phyloP scores from a whole-genome alignment of 1,140 invertebrate genomes.

The Heliconius hermathena region DNA sequence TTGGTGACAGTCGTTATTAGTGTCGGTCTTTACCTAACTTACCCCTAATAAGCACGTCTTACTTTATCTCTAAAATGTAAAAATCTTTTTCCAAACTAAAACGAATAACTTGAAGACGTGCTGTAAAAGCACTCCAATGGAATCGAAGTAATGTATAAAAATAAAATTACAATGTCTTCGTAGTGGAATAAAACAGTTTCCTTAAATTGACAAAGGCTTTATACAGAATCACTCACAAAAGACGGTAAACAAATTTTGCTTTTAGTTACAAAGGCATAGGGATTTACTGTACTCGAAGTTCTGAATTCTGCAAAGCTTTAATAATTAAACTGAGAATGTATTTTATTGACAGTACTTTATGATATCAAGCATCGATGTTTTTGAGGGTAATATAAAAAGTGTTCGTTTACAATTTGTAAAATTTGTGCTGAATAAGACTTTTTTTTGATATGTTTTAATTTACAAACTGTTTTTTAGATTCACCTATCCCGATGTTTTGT shows the following conservation, averaged over 20 bases:
- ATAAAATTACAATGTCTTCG: conserved; percentile 11
- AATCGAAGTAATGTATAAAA: conserved; percentile 7
- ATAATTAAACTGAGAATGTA: conserved; percentile 15
- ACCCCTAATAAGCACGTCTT: conserved; percentile 9
- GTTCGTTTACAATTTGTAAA: neutral
- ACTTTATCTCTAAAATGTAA: conserved; percentile 8
- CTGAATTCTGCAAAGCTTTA: conserved; percentile 21
- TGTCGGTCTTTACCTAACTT: conserved; percentile 12
- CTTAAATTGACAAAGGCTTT: conserved; percentile 20
- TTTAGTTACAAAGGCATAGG: conserved; percentile 28
- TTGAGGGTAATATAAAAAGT: neutral
- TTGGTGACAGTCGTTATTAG: conserved; percentile 61
- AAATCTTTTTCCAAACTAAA: conserved; percentile 5
- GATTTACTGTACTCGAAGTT: conserved; percentile 19
- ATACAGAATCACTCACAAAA: conserved; percentile 21
- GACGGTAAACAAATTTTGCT: conserved; percentile 29
- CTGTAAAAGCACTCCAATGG: neutral
- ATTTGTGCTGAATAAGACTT: neutral
- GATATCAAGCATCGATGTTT: neutral
- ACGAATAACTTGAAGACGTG: conserved; percentile 6
- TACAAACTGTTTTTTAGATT: too few species aligned
- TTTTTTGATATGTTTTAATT: too few species aligned
- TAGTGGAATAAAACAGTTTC: conserved; percentile 18
- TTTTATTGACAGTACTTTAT: neutral
- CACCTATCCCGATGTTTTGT: too few species aligned